Percentiles rank a stretch among this genome's conserved stretches.
These are phyloP conservation scores for Apostichopus japonicus DNA, from an alignment of 35 echinoderm and acorn worm genomes.

Conservation along the genomic window DNA sequence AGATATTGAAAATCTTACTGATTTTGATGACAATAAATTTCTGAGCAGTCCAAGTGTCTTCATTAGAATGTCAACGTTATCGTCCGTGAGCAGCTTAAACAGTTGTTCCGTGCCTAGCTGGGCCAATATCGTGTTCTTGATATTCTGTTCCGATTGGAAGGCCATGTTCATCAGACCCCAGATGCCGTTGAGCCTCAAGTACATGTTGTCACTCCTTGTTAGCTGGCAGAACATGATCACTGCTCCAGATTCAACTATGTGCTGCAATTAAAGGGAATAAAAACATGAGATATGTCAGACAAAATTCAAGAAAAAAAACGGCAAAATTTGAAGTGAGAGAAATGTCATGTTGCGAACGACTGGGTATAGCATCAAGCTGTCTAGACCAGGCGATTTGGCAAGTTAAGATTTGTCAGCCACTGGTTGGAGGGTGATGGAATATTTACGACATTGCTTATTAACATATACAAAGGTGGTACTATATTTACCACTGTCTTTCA, in stretches of 20 bases:
- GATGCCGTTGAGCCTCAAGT: slow-evolving; percentile 93
- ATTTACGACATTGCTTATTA: too few relatives aligned
- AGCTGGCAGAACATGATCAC: slow-evolving; percentile 85
- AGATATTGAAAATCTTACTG: slow-evolving; percentile 54
- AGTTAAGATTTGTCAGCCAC: too few relatives aligned
- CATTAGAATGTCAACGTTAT: slow-evolving; percentile 96
- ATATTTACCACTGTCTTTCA: too few relatives aligned
- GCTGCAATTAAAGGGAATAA: slow-evolving; percentile 53
- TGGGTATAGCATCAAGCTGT: too few relatives aligned
- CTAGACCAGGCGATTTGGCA: too few relatives aligned
- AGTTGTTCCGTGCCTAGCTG: slow-evolving; percentile 87
- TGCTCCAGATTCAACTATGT: slow-evolving; percentile 91
- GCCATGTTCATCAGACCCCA: slow-evolving; percentile 99
- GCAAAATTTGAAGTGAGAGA: too few relatives aligned
- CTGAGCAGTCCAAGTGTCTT: slow-evolving; percentile 94
- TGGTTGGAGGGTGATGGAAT: too few relatives aligned
- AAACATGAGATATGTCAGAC: too few relatives aligned
- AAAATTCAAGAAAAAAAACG: too few relatives aligned
- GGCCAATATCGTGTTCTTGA: slow-evolving; percentile 88
- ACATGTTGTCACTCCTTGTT: slow-evolving; percentile 67
- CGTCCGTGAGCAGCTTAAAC: slow-evolving; percentile 88
- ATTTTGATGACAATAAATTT: slow-evolving; percentile 95
- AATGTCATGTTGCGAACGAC: too few relatives aligned
- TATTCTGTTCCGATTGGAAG: slow-evolving; percentile 94
- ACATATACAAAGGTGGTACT: too few relatives aligned